These are phyloP conservation scores for Crotalus adamanteus DNA, from an alignment of 2,797 vertebrate species.

Conservation along the genomic window DNA sequence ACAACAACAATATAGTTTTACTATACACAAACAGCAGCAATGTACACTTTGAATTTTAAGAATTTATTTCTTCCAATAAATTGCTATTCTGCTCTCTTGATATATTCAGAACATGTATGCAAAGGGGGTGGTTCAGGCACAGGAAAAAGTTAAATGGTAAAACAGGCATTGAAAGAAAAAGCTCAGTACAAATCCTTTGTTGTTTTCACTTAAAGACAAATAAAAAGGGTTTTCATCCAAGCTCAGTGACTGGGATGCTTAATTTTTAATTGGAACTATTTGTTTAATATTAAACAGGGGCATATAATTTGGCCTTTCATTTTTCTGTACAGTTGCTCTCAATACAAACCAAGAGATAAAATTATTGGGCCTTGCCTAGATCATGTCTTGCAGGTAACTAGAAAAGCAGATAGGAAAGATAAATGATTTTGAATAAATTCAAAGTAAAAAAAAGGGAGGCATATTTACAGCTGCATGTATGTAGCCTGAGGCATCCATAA, in stretches of 20 bases:
- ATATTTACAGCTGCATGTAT: slow-evolving; percentile 64
- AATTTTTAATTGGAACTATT: slow-evolving; percentile 69
- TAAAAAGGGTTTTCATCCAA: slow-evolving; percentile 45
- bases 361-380: not conserved
- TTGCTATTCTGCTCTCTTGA: slow-evolving; percentile 30
- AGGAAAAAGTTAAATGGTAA: slow-evolving; percentile 43
- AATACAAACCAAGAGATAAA: slow-evolving; percentile 36
- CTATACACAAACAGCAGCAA: slow-evolving; percentile 46
- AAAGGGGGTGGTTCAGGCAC: slow-evolving; percentile 39
- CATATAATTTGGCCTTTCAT: slow-evolving; percentile 43
- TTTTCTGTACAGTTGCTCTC: slow-evolving; percentile 15
- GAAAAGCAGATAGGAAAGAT: slow-evolving; percentile 35
- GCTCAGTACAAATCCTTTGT: slow-evolving; percentile 38
- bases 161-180: slow-evolving; percentile 38
- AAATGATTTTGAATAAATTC: slow-evolving; percentile 54
- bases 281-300: slow-evolving; percentile 58
- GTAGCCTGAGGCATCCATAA: slow-evolving; percentile 64
- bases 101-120: slow-evolving; percentile 51
- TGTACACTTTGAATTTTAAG: slow-evolving; percentile 27
- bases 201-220: slow-evolving; percentile 31
- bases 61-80: slow-evolving; percentile 34
- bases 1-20: slow-evolving; percentile 43
- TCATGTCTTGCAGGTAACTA: slow-evolving; percentile 26
- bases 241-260: slow-evolving; percentile 45
- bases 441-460: slow-evolving; percentile 50